Evolutionary conservation across 2,888 invertebrate genomes (phyloP), one percentile per base, ranked within the genome.

Genomic region (Caenorhabditis wallacei): DNA sequence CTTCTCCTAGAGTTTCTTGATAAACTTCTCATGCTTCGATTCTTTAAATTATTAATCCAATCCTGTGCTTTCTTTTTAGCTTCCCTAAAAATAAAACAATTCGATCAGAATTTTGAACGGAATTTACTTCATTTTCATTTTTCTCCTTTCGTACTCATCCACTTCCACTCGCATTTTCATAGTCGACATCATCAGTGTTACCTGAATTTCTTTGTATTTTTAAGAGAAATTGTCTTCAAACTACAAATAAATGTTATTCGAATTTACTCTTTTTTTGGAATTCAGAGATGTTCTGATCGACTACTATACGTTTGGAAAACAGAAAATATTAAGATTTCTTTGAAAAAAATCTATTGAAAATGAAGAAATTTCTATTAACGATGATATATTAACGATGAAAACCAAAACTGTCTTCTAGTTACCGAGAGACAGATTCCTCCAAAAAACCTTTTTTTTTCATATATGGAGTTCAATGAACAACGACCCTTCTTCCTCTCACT

Each of bases 81-180:
- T 26, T 82, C 82, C 20, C 80, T 80, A 20, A 37, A 72, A 66
- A 7, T 13, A 46, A 8, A 53, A 16, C 2, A 13, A 11, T 24
- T 53, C 20, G n/a, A 22, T 4, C 13, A 5, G 13, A 18, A 48
- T 18, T 10, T 11, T 11, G 13, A 5, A 30, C n/a, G n/a, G 20
- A 35, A 51, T 57, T 51, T 35, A 82, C 82, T 66, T 84, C 84
- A 80, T 76, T 68, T 84, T 84, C 20, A 70, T 66, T 51, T 76
- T 76, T 37, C 80, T 35, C 37, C 80, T 20, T n/a, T 74, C 84
- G 46, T 75, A 64, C 18, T 84, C 80, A 20, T 84, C 83, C 35
- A 83, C 83, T 64, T 83, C 83, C 22, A 83, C 83, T 59, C 83
- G 37, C 75, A 83, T 80, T 63, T 83, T 71, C 83, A 83, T 83